phyloP scores from a whole-genome alignment of 2,113 vertebrate genomes.

The Calypte anna region DNA sequence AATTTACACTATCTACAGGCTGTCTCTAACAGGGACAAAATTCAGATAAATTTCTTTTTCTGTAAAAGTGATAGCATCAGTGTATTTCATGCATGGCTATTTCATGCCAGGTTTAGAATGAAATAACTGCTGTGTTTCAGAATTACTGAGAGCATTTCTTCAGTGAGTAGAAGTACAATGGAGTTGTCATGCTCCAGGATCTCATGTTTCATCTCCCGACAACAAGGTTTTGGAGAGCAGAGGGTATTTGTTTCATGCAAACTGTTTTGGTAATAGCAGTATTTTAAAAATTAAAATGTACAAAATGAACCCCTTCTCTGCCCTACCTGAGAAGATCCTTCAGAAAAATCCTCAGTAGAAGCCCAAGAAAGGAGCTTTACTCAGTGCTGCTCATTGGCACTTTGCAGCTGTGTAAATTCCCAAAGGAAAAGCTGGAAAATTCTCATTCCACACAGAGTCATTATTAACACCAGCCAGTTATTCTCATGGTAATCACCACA shows the following conservation, averaged over 20 bases:
- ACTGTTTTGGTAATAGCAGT: neutral
- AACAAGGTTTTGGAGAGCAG: neutral
- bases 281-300: neutral
- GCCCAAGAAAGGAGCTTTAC: neutral
- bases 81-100: neutral
- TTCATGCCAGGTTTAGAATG: neutral
- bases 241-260: neutral
- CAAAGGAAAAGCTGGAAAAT: neutral
- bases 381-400: neutral
- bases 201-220: neutral
- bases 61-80: neutral
- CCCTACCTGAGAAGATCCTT: neutral
- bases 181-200: neutral
- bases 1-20: neutral
- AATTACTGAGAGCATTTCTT: neutral
- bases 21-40: neutral
- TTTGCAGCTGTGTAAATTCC: neutral
- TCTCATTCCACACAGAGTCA: neutral
- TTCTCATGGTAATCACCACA: neutral
- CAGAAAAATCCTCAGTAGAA: neutral
- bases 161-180: neutral
- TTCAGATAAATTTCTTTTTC: neutral
- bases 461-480: neutral
- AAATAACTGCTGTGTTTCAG: neutral
- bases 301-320: rapidly evolving